Percentiles rank a stretch among this genome's conserved stretches.
Conservation (phyloP, 2,113 vertebrate species). For the Ochotona princeps region DNA sequence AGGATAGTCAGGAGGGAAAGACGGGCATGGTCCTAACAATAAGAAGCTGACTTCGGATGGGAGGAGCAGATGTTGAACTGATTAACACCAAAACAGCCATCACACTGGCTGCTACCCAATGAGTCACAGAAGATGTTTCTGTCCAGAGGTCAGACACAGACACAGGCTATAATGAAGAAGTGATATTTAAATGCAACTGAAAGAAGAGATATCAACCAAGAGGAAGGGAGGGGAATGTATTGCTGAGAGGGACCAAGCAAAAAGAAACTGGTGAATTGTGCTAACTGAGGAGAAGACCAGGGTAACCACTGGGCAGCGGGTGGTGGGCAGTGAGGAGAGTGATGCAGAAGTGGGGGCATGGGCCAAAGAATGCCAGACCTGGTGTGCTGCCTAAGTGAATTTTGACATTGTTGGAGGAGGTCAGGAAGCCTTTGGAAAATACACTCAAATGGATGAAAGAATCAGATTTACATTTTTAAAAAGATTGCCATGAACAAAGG, state of each 20-base stretch:
- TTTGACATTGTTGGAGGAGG: background rate
- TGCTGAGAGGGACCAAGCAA: background rate
- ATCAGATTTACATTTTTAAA: constrained; percentile 33
- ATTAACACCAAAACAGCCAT: background rate
- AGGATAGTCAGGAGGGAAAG: no score
- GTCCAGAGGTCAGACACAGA: background rate
- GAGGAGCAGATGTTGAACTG: background rate
- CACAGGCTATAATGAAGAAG: background rate
- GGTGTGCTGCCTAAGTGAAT: background rate
- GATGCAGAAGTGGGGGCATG: background rate
- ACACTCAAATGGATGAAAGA: background rate
- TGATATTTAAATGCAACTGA: background rate
- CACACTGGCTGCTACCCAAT: background rate
- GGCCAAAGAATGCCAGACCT: background rate
- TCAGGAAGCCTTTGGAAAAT: background rate
- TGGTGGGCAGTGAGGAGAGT: background rate
- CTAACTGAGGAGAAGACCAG: background rate
- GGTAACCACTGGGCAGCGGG: no score
- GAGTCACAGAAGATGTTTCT: background rate
- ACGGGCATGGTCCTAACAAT: background rate
- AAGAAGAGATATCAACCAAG: background rate
- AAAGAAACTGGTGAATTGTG: background rate
- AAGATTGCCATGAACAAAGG: constrained; percentile 3
- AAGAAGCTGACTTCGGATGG: background rate
- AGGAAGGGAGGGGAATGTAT: background rate